These are phyloP conservation scores for Petrocephalus zakoni DNA, from an alignment of 2,113 vertebrate genomes.

Conservation along the genomic window DNA sequence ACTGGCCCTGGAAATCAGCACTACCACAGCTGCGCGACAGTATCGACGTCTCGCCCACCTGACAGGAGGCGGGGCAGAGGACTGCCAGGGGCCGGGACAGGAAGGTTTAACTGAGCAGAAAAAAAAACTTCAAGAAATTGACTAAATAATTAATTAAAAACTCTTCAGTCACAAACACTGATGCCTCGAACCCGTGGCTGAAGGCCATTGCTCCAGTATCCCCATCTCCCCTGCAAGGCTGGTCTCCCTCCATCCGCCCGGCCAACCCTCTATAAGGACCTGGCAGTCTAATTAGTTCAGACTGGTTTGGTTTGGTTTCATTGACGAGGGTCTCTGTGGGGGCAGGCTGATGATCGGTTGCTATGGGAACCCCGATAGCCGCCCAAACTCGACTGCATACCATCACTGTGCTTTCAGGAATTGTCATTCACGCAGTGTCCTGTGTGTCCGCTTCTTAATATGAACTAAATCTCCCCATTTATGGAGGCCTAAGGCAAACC, in stretches of 20 bases:
- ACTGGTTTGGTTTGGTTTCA: not conserved
- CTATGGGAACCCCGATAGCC: not conserved
- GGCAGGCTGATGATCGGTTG: not conserved
- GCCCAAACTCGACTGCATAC: not conserved
- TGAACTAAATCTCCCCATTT: not conserved
- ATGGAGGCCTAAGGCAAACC: not conserved
- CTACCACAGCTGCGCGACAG: not conserved
- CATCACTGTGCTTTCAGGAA: not conserved
- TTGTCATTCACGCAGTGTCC: not conserved
- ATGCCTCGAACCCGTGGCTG: not conserved
- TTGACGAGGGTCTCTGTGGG: not conserved
- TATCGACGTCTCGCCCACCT: no score
- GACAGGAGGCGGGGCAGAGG: no score
- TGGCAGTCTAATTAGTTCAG: conserved; percentile 1
- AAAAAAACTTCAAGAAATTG: not conserved
- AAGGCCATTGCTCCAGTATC: not conserved
- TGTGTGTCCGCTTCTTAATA: not conserved
- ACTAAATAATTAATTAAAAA: not conserved
- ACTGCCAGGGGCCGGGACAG: not conserved
- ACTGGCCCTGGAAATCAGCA: not conserved
- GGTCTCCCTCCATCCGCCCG: not conserved
- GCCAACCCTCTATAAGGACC: not conserved
- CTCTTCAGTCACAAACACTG: not conserved
- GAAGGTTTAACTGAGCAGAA: not conserved
- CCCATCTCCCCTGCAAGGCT: not conserved